A percentile compares a stretch with the other conserved stretches of the same genome.
Conservation (phyloP, 53 echinoderm and acorn worm genomes). For the Glandiceps talaboti region DNA sequence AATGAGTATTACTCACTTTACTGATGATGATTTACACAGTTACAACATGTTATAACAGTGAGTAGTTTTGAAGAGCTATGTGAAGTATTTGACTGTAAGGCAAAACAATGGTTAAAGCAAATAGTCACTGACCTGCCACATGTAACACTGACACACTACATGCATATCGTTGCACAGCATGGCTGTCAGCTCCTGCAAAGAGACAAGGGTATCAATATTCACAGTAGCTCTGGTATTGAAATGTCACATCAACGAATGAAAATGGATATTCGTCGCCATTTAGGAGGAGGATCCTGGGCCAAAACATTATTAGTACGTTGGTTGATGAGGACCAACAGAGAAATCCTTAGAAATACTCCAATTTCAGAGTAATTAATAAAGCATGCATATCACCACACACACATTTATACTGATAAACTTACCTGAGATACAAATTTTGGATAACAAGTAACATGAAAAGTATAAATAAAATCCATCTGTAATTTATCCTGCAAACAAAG, state of each 20-base stretch:
- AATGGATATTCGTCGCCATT: not conserved
- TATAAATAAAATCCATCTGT: not conserved
- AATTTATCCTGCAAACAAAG: not conserved
- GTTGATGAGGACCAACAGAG: not conserved
- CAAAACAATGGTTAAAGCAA: not conserved
- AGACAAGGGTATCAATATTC: not conserved
- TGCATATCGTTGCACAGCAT: not conserved
- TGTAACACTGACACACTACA: not conserved
- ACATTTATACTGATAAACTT: not conserved
- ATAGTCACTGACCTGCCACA: not conserved
- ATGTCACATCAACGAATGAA: not conserved
- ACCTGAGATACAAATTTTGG: not conserved
- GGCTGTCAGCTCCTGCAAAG: not conserved
- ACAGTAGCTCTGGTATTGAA: not conserved
- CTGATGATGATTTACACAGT: not conserved
- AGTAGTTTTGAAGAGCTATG: not conserved
- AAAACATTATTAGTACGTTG: not conserved
- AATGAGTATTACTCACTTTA: not conserved
- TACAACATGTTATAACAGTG: not conserved
- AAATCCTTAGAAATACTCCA: not conserved
- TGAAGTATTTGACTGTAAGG: not conserved
- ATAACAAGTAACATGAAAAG: too few species aligned
- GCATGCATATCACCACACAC: not conserved
- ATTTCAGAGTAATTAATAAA: not conserved
- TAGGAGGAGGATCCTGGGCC: not conserved